Evolutionary conservation across 2,797 vertebrate genomes (phyloP), one percentile per base, ranked within the genome.

Genomic region (Tangara arthus): DNA sequence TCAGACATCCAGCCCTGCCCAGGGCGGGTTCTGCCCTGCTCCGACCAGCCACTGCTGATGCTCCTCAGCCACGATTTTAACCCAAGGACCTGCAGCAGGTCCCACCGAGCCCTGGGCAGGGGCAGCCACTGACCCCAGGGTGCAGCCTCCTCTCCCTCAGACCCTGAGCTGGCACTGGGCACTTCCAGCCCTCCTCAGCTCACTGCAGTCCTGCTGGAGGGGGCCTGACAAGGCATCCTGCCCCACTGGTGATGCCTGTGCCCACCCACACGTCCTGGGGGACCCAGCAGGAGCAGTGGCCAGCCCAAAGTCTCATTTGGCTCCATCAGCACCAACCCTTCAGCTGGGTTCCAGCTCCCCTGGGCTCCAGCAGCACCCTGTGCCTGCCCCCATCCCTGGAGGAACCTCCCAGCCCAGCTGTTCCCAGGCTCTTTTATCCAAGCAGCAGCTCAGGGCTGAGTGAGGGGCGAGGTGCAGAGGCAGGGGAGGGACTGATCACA

Each of bases 351-450:
- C 39, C 44, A 1, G 37, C 56, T 41, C 39, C 39, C 39, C 41
- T 20, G 68, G 6, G 16, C 69, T 50, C 39, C 42, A 1, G 37
- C 56, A 37, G 55, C 17, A 5, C 15, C 4, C 60, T 0, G 12
- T 7, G 52, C 39, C 46, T 8, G 4, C n/a, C 83, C 50, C 66
- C 0, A 0, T 15, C 44, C 34, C 50, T 15, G 4, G 9, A 46
- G 49, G 28, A 37, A 7, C 4, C 44, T 41, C 23, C 26, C 4
- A 0, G 6, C 57, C 41, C 10, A 5, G 1, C 24, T 1, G 3
- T 3, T n/a, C 56, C 87, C 61, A 20, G 4, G 37, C 6, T 6
- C 56, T 57, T 14, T 24, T 3, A 8, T 2, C 15, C 4, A 7
- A 27, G 57, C 16, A 34, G 35, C 10, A 9, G 2, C 1, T 16